Base-by-base conservation (phyloP, 2,113 vertebrate genomes). In the Eulacestoma nigropectus region DNA sequence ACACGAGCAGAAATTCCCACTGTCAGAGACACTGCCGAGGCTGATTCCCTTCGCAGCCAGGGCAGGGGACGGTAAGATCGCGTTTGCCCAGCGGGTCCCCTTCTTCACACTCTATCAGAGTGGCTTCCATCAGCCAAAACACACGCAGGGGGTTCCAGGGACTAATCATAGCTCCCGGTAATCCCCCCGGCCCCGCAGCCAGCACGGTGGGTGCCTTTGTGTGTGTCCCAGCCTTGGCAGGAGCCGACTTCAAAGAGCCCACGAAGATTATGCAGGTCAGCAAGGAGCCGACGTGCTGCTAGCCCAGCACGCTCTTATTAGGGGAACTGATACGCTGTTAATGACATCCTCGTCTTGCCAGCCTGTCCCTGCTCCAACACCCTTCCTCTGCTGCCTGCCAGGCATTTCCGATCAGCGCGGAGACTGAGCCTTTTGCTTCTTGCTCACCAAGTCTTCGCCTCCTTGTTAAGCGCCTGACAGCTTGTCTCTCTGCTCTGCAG, bases 241-340 rank as follows among this genome's bases (percentile, higher is more conserved):
- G 68, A 70, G 37, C 72, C 2, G 7, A 29, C 69, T 93, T 95
- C 95, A 85, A 84, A 93, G 87, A 82, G 53, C 78, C 26, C 82
- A 35, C 0, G 2, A 4, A 85, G 75, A 88, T 82, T 7, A 3
- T 17, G 42, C 82, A 83, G 85, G 78, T 47, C 91, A 95, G 82
- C 62, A 26, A 89, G 81, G 84, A 94, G 81, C 90, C 82, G 23
- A 15, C 0, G 4, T 14, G 85, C 82, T 50, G 78, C 50, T 63
- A 7, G 19, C 77, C 84, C 84, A 50, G 77, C 73, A 63, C 0
- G 22, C 17, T 75, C 29, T 63, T 13, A 68, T 79, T 59, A 63
- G 44, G 35, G 65, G 44, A 90, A 17, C 62, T 62, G 88, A 67
- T 85, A 50, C 33, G 62, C 70, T 50, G 60, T 27, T 82, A 93